These are phyloP conservation scores for Callaeas wilsoni DNA, from an alignment of 2,113 vertebrate species.

Conservation along the genomic window DNA sequence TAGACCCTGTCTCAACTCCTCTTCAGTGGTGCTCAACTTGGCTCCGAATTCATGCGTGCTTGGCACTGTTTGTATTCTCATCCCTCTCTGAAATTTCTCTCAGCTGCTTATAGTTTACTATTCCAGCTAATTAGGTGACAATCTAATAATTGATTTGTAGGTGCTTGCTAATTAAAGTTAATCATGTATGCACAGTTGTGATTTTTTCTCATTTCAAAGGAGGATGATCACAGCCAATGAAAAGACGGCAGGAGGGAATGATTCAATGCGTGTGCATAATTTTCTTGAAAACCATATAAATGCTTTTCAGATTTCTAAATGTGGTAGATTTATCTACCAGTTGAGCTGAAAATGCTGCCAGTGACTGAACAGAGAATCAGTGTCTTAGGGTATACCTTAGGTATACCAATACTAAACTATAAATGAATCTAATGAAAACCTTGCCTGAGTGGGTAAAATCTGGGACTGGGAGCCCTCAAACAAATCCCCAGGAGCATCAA, in stretches of 20 bases:
- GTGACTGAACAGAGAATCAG: background rate
- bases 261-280: background rate
- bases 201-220: slow-evolving; percentile 20
- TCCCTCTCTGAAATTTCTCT: background rate
- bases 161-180: slow-evolving; percentile 38
- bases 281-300: background rate
- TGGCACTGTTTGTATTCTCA: background rate
- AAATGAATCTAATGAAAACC: background rate
- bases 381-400: background rate
- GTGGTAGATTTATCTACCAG: background rate
- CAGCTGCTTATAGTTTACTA: background rate
- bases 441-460: background rate
- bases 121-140: slow-evolving; percentile 4
- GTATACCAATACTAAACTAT: background rate
- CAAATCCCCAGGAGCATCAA: background rate
- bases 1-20: background rate
- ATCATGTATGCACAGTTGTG: background rate
- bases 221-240: background rate
- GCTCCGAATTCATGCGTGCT: background rate
- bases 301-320: background rate
- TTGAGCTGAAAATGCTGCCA: background rate
- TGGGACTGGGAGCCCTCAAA: background rate
- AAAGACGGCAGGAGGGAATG: background rate
- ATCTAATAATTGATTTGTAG: slow-evolving; percentile 37
- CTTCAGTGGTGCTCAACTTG: background rate